Evolutionary conservation across 2,113 vertebrate species (phyloP).

Genomic region (Hippocampus barbouri): DNA sequence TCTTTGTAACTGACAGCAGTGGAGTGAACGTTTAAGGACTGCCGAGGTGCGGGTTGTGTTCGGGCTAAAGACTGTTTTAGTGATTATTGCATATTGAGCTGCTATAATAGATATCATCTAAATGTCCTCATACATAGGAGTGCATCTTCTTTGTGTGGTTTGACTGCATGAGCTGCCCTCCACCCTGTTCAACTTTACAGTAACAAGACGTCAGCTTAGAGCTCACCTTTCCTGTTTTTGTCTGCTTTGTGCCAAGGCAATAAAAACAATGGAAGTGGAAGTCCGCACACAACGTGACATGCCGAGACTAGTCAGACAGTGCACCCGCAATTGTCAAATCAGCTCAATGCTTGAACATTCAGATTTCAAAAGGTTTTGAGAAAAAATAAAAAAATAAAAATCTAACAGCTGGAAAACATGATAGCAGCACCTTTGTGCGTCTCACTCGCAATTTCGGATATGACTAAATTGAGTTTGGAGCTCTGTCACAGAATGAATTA

Average conservation of each 20-base stretch:
- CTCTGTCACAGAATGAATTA: not conserved
- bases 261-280: conserved; percentile 32
- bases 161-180: not conserved
- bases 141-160: conserved; percentile 14
- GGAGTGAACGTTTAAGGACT: conserved; percentile 20
- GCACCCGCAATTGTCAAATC: not conserved
- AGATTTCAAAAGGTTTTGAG: not conserved
- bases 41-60: conserved; percentile 20
- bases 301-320: not conserved
- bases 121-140: not conserved
- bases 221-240: conserved; percentile 64
- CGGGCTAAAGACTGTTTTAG: conserved; percentile 9
- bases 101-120: not conserved
- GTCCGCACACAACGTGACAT: conserved; percentile 18
- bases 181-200: not conserved
- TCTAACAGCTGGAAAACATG: not conserved
- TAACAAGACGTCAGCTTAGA: conserved; percentile 6
- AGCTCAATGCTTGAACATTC: not conserved
- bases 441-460: not conserved
- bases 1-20: conserved; percentile 21
- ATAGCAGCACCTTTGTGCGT: not conserved
- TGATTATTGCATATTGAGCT: conserved; percentile 2
- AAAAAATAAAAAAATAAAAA: not conserved
- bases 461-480: not conserved
- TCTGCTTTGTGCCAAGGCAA: conserved; percentile 28